These are phyloP conservation scores for Drosophila sulfurigaster DNA, from an alignment of 1,140 invertebrate genomes.

Conservation along the genomic window DNA sequence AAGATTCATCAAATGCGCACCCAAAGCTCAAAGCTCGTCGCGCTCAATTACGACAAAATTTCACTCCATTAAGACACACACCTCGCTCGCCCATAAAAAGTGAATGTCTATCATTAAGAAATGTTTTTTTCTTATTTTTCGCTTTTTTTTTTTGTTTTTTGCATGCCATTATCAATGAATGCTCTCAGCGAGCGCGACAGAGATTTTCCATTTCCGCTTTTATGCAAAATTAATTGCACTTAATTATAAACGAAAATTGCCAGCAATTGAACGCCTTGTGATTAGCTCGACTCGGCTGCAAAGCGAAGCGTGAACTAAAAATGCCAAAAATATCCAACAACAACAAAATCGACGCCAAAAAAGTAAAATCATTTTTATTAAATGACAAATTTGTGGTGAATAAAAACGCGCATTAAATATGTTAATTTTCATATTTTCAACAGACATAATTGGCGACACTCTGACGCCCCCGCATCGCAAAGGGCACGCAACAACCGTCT, in stretches of 20 bases:
- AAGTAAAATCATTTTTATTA: background rate
- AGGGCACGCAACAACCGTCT: constrained; percentile 6
- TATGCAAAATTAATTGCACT: constrained; percentile 77
- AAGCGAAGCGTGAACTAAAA: constrained; percentile 48
- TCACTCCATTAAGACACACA: constrained; percentile 80
- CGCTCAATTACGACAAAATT: constrained; percentile 79
- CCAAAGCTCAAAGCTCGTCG: constrained; percentile 70
- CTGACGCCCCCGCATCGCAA: constrained; percentile 8
- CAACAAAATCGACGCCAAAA: constrained; percentile 4
- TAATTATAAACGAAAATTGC: constrained; percentile 65
- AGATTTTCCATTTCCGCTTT: constrained; percentile 75
- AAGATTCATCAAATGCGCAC: constrained; percentile 79
- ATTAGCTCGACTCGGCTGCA: constrained; percentile 54
- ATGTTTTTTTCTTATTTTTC: constrained; percentile 10
- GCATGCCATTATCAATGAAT: constrained; percentile 50
- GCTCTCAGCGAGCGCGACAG: constrained; percentile 16
- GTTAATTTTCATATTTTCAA: constrained; percentile 54
- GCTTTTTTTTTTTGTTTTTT: constrained; percentile 30
- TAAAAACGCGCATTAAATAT: constrained; percentile 58
- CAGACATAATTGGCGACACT: constrained; percentile 24
- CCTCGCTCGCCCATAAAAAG: constrained; percentile 74
- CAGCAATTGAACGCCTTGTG: constrained; percentile 46
- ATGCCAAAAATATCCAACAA: background rate
- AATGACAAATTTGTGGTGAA: constrained; percentile 37
- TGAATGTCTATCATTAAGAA: constrained; percentile 82